Percentiles rank a stretch among this genome's conserved stretches.
These are phyloP conservation scores for Coptotermes formosanus DNA, from an alignment of 1,140 invertebrate species.

Conservation along the genomic window DNA sequence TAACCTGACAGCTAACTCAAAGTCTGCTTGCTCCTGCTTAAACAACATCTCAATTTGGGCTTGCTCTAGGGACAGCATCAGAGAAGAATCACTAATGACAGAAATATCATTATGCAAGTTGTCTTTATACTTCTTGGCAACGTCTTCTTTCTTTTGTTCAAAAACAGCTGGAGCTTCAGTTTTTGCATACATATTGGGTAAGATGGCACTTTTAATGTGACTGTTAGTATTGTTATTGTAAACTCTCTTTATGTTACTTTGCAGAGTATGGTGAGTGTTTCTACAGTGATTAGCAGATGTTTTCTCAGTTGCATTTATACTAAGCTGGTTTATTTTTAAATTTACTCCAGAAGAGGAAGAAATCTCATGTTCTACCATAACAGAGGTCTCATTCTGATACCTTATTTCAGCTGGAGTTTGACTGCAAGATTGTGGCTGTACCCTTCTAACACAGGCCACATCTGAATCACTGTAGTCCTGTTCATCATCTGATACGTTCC, in stretches of 20 bases:
- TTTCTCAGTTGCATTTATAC: neutral
- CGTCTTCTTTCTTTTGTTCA: neutral
- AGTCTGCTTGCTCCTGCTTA: conserved; percentile 26
- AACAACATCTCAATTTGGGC: neutral
- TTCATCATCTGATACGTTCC: neutral
- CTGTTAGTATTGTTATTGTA: conserved; percentile 18
- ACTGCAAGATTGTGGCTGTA: neutral
- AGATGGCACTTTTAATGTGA: neutral
- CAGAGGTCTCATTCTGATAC: neutral
- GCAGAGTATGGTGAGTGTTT: neutral
- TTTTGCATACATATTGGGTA: neutral
- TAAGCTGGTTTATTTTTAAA: neutral
- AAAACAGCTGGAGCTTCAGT: neutral
- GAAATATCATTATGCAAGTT: neutral
- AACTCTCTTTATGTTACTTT: neutral
- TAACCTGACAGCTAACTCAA: conserved; percentile 20
- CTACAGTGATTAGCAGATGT: neutral
- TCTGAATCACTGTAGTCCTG: neutral
- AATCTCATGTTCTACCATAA: neutral
- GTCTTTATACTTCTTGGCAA: neutral
- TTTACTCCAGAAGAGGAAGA: neutral
- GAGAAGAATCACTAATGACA: neutral
- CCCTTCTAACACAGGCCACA: neutral
- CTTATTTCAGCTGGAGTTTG: neutral
- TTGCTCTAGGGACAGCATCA: conserved; percentile 19